Evolutionary conservation across 2,113 vertebrate genomes (phyloP), one percentile per base, ranked within the genome.

Genomic region (Lipotes vexillifer): DNA sequence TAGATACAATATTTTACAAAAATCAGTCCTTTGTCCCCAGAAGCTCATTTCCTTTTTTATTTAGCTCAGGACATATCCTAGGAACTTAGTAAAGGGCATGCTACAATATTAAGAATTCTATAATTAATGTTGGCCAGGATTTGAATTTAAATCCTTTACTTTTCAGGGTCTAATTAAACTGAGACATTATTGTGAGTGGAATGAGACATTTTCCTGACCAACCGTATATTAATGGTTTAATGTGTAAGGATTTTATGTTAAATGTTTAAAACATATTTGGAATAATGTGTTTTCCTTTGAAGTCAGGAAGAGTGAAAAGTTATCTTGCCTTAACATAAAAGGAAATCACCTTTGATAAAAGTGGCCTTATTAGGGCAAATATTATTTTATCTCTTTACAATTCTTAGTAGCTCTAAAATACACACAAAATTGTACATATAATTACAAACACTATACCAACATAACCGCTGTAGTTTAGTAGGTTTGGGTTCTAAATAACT

Each of bases 111-210:
- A 98, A 97, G 94, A 98, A 97, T 97, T 96, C 97, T 98, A 63
- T 99, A 98, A 99, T 99, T 98, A 99, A 98, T 97, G 96, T 97
- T 98, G 98, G 98, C 96, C 98, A 98, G 98, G 98, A 96, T 98
- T 99, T 98, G 98, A 98, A 99, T 99, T 97, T 99, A 99, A 99
- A 99, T 99, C 98, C 98, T 98, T 97, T 98, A 98, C 97, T 98
- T 98, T 98, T 98, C 98, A 98, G 98, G 97, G 98, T 98, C 98
- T 99, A 99, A 99, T 99, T 99, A 99, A 98, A 98, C 98, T 98
- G 97, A 98, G 96, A 98, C 97, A 98, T 98, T 99, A 98, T 98
- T 98, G 98, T 98, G 97, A 97, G 96, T 95, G 92, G 98, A 98
- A 98, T 98, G 97, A 99, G 97, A 97, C 97, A 97, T 98, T 99